These are phyloP conservation scores for Zeugodacus cucurbitae DNA, from an alignment of 1,140 invertebrate species.

Conservation along the genomic window DNA sequence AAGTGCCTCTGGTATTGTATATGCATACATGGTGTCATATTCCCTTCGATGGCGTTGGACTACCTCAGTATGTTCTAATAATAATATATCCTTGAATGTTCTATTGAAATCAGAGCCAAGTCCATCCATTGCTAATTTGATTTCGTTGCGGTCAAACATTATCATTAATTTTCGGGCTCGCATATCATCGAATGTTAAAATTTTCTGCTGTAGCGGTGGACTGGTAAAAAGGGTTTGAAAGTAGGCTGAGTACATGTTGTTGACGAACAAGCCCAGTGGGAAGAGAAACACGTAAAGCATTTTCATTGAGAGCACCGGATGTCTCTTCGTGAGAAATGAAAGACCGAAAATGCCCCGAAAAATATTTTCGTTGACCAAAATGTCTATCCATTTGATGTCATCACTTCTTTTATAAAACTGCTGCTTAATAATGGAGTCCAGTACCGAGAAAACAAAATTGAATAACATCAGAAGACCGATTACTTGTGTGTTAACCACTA, in stretches of 20 bases:
- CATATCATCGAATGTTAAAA: neutral
- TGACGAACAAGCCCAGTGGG: neutral
- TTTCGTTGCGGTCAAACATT: neutral
- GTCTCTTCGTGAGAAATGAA: neutral
- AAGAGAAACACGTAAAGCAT: neutral
- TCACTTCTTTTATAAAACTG: neutral
- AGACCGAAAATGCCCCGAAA: neutral
- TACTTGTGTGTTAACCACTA: neutral
- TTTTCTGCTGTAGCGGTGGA: neutral
- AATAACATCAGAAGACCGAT: neutral
- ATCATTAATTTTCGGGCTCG: neutral
- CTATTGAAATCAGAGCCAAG: neutral
- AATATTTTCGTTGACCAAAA: neutral
- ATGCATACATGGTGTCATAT: constrained; percentile 13
- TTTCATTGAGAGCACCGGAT: neutral
- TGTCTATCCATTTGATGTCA: neutral
- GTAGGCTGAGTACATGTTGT: neutral
- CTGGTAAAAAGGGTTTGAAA: neutral
- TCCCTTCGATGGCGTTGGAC: neutral
- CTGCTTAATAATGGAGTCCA: neutral
- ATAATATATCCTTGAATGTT: neutral
- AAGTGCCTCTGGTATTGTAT: neutral
- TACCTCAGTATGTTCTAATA: neutral
- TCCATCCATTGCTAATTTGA: neutral
- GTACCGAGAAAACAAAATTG: neutral